A percentile compares a stretch with the other conserved stretches of the same genome.
Evolutionary conservation across 2,797 vertebrate species (phyloP).

Genomic region (Merluccius polli): DNA sequence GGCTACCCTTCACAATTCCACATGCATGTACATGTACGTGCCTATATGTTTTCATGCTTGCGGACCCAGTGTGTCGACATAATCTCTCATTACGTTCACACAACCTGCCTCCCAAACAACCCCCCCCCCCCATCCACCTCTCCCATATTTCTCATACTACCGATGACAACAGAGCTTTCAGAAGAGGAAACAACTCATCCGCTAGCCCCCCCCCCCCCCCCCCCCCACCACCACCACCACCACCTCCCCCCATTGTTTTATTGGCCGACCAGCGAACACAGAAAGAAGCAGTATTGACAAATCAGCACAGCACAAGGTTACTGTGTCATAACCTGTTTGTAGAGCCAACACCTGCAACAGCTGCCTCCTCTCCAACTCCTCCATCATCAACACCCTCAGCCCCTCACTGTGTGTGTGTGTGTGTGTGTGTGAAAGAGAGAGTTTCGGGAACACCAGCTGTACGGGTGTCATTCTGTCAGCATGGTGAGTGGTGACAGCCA

Average conservation of each 20-base stretch:
- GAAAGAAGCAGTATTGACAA: constrained; percentile 42
- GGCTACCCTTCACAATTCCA: constrained; percentile 20
- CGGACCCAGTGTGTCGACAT: constrained; percentile 13
- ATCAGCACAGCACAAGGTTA: constrained; percentile 57
- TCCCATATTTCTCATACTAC: constrained; percentile 23
- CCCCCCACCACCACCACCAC: too few relatives aligned
- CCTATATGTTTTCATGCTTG: background rate
- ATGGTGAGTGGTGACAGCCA: background rate
- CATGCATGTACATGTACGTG: constrained; percentile 27
- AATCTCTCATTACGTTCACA: constrained; percentile 36
- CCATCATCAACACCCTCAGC: constrained; percentile 47
- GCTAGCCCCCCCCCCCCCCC: too few relatives aligned
- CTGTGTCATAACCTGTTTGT: constrained; percentile 53
- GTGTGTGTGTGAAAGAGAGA: background rate
- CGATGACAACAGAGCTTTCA: constrained; percentile 45
- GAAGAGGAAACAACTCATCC: constrained; percentile 49
- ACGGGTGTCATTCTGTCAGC: background rate
- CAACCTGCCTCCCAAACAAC: constrained; percentile 23
- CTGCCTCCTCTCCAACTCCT: constrained; percentile 45
- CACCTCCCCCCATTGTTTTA: too few relatives aligned
- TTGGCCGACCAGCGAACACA: constrained; percentile 46
- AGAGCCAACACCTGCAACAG: constrained; percentile 47
- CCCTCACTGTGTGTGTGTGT: background rate
- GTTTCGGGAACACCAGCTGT: background rate
- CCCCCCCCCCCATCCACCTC: background rate